Conservation (phyloP, 1,140 invertebrate genomes). For the Aporrectodea caliginosa region DNA sequence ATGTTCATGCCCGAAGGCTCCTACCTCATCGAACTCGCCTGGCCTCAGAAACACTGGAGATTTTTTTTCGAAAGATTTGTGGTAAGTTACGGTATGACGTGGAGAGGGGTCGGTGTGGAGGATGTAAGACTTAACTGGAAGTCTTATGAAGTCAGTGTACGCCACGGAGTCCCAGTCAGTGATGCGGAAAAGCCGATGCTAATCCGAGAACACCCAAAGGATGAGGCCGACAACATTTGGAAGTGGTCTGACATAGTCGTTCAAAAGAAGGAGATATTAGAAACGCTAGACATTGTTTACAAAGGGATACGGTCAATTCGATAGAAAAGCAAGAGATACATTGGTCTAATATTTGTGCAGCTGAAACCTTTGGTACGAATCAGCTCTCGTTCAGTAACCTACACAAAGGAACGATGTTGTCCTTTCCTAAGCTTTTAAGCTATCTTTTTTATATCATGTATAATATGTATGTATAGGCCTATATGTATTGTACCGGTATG, state of each 20-base stretch:
- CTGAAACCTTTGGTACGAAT: too few relatives aligned
- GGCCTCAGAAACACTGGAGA: slow-evolving; percentile 19
- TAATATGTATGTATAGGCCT: too few relatives aligned
- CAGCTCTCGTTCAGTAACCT: too few relatives aligned
- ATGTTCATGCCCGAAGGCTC: slow-evolving; percentile 19
- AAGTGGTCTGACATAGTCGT: slow-evolving; percentile 5
- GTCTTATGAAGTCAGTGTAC: background rate
- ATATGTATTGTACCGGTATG: too few relatives aligned
- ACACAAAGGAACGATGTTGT: too few relatives aligned
- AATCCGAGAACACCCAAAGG: background rate
- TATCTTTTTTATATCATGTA: too few relatives aligned
- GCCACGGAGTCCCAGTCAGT: background rate
- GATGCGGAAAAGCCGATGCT: background rate
- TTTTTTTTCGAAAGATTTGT: slow-evolving; percentile 14
- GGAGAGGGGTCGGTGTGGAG: background rate
- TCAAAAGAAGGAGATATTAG: background rate
- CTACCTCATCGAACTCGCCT: slow-evolving; percentile 22
- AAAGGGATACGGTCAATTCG: too few relatives aligned
- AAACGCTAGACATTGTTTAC: background rate
- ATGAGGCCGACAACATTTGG: background rate
- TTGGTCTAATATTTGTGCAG: too few relatives aligned
- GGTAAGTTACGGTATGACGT: background rate
- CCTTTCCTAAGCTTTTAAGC: too few relatives aligned
- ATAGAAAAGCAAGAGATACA: too few relatives aligned
- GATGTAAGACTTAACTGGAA: background rate